Percentiles rank a stretch among this genome's conserved stretches.
phyloP scores from a whole-genome alignment of 2,888 invertebrate genomes.

The Taphrorychus bicolor region DNA sequence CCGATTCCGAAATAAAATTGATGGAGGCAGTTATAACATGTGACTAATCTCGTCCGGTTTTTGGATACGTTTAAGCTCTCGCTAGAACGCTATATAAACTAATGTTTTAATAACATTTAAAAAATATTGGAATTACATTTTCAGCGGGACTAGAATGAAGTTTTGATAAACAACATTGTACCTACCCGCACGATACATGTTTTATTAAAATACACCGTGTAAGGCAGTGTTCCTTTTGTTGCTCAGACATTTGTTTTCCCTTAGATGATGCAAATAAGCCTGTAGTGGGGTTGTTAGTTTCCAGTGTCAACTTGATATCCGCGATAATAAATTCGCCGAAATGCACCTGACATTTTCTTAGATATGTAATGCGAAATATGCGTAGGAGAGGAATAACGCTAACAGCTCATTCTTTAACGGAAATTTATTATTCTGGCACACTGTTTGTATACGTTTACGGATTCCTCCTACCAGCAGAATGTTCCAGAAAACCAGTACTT shows the following conservation, averaged over 20 bases:
- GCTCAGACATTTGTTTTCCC: constrained; percentile 5
- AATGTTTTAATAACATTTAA: too few relatives aligned
- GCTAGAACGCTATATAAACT: too few relatives aligned
- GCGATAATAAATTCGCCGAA: constrained; percentile 14
- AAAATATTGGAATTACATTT: too few relatives aligned
- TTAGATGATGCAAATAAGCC: constrained; percentile 12
- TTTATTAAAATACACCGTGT: not conserved
- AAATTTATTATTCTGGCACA: not conserved
- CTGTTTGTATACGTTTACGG: not conserved
- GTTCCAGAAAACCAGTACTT: not conserved
- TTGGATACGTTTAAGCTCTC: too few relatives aligned
- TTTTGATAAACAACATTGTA: not conserved
- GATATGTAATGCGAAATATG: constrained; percentile 7
- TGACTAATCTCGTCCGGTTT: too few relatives aligned
- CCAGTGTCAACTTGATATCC: constrained; percentile 13
- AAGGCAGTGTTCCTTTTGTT: not conserved
- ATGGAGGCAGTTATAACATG: too few relatives aligned
- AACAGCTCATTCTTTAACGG: not conserved
- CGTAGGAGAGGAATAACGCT: not conserved
- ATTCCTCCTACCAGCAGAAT: not conserved
- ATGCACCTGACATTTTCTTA: constrained; percentile 15
- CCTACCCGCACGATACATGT: not conserved
- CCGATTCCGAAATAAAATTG: too few relatives aligned
- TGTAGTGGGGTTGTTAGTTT: constrained; percentile 14
- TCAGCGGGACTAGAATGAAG: not conserved